Evolutionary conservation across 2,888 invertebrate genomes (phyloP).

Genomic region (Myopa testacea): DNA sequence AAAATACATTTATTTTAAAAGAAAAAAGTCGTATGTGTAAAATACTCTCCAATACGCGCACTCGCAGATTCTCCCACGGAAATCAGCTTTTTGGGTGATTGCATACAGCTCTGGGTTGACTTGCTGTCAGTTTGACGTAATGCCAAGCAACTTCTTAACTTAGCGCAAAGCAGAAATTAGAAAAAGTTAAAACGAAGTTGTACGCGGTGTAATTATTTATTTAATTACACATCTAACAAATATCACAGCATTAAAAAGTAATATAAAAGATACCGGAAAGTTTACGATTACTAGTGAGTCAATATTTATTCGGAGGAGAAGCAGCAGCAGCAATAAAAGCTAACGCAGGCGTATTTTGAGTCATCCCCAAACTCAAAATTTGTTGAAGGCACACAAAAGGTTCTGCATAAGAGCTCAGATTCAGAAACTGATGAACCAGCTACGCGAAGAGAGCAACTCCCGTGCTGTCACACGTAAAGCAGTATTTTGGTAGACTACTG

Average conservation of each 20-base stretch:
- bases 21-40: no score
- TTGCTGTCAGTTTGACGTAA: constrained; percentile 46
- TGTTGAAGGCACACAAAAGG: no score
- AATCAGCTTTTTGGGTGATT: no score
- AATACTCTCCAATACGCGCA: no score
- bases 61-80: no score
- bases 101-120: constrained; percentile 24
- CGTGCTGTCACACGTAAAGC: constrained; percentile 39
- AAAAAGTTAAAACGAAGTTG: constrained; percentile 4
- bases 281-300: no score
- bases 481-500: not conserved
- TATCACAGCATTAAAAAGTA: no score
- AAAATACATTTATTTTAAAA: no score
- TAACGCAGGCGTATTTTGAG: constrained; percentile 54
- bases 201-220: no score
- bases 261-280: no score
- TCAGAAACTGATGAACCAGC: constrained; percentile 59
- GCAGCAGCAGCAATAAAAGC: constrained; percentile 5
- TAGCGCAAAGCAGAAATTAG: constrained; percentile 20
- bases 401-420: not conserved
- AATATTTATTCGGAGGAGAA: no score
- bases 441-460: constrained; percentile 54
- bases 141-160: constrained; percentile 22
- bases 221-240: no score
- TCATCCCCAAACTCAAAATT: not conserved